Evolutionary conservation across 2,797 vertebrate species (phyloP).

Genomic region (Myotis findleyi): DNA sequence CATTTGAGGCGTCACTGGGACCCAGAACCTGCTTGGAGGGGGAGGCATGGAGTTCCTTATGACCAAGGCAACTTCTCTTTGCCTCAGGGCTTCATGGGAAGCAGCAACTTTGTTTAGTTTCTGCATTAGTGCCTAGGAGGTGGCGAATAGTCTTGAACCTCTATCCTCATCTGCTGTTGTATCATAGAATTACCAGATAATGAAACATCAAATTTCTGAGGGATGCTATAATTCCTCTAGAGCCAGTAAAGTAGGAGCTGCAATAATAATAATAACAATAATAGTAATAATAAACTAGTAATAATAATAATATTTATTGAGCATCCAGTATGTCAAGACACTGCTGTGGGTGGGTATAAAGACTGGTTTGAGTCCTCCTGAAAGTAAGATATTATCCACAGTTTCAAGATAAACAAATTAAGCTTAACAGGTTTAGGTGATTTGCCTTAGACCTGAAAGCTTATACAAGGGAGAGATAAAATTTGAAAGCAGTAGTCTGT

Average conservation of each 20-base stretch:
- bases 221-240: not conserved
- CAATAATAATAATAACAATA: not conserved
- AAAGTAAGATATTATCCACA: not conserved
- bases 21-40: not conserved
- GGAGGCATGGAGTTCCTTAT: not conserved
- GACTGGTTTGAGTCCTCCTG: not conserved
- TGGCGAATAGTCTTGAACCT: not conserved
- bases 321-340: not conserved
- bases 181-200: not conserved
- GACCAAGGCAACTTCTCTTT: not conserved
- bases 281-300: not conserved
- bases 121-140: not conserved
- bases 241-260: not conserved
- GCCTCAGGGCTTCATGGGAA: not conserved
- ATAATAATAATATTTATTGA: not conserved
- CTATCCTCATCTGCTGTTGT: not conserved
- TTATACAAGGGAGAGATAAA: not conserved
- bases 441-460: not conserved
- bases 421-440: not conserved
- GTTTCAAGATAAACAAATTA: conserved; percentile 14
- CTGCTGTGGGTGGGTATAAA: not conserved
- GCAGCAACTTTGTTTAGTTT: not conserved
- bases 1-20: not conserved
- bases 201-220: not conserved
- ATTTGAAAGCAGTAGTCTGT: not conserved